Conservation (phyloP, 2,888 invertebrate genomes). For the Sinhomidia bicolor region DNA sequence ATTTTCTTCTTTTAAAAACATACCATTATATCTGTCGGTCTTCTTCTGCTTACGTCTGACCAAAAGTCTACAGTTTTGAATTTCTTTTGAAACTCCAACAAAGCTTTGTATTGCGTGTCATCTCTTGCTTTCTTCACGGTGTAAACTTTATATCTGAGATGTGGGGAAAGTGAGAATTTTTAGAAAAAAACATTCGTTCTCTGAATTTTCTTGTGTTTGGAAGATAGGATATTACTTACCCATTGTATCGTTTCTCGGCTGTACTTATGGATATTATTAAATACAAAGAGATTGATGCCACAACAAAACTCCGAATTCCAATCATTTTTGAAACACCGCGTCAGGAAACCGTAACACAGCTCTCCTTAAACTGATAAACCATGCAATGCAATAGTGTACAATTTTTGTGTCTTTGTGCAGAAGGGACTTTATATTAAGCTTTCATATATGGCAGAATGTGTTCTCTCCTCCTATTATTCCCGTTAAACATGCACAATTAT, state of each 20-base stretch:
- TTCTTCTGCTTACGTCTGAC: conserved; percentile 75
- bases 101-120: conserved; percentile 75
- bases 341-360: background rate
- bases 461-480: no score
- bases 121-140: conserved; percentile 74
- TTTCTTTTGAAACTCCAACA: conserved; percentile 73
- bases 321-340: conserved; percentile 5
- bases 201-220: background rate
- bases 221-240: conserved; percentile 59
- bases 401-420: background rate
- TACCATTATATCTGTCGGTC: conserved; percentile 78
- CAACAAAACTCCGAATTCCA: background rate
- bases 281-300: background rate
- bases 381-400: background rate
- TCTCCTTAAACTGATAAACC: conserved; percentile 1
- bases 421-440: background rate
- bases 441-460: no score
- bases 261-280: background rate
- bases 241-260: conserved; percentile 73
- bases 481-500: conserved; percentile 50
- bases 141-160: conserved; percentile 77
- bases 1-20: background rate
- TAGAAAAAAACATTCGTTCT: no score
- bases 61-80: conserved; percentile 76
- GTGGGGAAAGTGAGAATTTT: background rate